These are phyloP conservation scores for Oeneis ivallda DNA, from an alignment of 2,888 invertebrate genomes.

Conservation along the genomic window DNA sequence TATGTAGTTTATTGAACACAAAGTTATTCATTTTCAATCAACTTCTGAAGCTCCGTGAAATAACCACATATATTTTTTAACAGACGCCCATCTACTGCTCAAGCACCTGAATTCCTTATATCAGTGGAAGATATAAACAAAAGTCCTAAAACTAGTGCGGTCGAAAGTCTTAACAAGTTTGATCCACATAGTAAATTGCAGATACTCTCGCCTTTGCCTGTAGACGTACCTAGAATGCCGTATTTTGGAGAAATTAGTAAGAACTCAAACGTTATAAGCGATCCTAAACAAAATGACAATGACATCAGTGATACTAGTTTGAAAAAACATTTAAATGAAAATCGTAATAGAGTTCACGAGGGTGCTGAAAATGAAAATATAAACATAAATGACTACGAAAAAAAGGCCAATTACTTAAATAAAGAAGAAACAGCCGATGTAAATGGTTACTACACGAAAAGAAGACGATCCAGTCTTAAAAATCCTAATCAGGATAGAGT, in stretches of 20 bases:
- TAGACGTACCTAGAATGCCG: slow-evolving; percentile 1
- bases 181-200: slow-evolving; percentile 9
- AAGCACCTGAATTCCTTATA: neutral
- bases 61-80: neutral
- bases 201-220: slow-evolving; percentile 5
- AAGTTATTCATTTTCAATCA: too few relatives aligned
- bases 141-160: neutral
- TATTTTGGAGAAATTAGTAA: slow-evolving; percentile 5
- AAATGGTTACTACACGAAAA: neutral
- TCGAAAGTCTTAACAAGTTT: neutral
- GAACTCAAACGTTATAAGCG: neutral
- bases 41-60: neutral
- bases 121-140: slow-evolving; percentile 6
- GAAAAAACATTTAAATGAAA: neutral
- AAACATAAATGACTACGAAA: neutral
- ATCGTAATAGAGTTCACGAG: neutral
- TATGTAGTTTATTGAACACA: too few relatives aligned
- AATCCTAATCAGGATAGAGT: neutral
- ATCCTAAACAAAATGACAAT: neutral
- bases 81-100: neutral
- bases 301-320: neutral
- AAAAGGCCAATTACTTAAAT: neutral
- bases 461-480: slow-evolving; percentile 12
- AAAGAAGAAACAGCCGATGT: neutral
- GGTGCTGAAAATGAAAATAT: neutral